phyloP scores from a whole-genome alignment of 2,113 vertebrate species.

The Conger conger region DNA sequence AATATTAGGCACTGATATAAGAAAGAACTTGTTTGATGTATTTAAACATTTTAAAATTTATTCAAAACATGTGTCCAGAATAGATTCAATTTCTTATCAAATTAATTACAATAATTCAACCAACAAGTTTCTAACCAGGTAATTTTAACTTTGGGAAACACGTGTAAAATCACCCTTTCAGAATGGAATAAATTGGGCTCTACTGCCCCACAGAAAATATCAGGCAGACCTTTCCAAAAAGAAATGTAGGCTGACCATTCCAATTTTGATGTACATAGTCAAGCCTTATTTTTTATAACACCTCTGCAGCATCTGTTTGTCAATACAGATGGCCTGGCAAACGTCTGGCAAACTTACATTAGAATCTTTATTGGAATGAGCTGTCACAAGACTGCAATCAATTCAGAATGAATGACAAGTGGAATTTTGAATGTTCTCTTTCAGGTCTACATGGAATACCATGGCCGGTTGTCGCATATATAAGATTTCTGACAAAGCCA shows the following conservation, averaged over 20 bases:
- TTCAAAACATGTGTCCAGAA: conserved; percentile 68
- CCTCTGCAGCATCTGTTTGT: background rate
- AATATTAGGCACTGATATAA: background rate
- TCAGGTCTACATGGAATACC: background rate
- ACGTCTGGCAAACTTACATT: background rate
- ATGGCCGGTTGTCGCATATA: background rate
- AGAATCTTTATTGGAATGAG: background rate
- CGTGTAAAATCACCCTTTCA: background rate
- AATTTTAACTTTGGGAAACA: conserved; percentile 26
- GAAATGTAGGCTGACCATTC: background rate
- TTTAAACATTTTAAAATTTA: conserved; percentile 55
- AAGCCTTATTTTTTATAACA: background rate
- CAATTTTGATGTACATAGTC: background rate
- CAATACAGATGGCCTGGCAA: background rate
- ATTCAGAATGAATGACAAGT: conserved; percentile 1
- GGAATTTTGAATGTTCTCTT: background rate
- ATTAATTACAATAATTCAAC: conserved; percentile 40
- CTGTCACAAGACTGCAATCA: background rate
- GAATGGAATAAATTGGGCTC: background rate
- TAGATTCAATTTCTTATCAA: conserved; percentile 56
- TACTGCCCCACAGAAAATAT: background rate
- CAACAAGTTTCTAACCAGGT: conserved; percentile 35
- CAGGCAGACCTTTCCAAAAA: background rate
- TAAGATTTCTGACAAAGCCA: background rate
- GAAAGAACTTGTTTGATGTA: background rate